Evolutionary conservation across 2,888 invertebrate genomes (phyloP), one percentile per base, ranked within the genome.

Genomic region (Bibio marci): DNA sequence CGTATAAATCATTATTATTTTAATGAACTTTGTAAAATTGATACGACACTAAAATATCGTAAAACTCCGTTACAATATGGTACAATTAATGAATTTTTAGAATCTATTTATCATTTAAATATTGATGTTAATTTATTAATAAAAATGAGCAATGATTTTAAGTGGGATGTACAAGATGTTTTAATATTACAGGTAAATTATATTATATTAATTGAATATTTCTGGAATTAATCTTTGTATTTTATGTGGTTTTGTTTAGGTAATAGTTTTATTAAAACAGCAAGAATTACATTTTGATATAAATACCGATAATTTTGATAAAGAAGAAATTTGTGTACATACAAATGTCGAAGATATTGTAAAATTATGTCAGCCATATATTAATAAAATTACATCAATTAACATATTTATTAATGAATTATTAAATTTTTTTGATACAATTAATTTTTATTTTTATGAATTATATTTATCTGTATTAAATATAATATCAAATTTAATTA

Each of bases 381-480:
- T 62, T n/a, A 53, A 52, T 44, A 55, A 57, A 45, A 56, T 62
- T 2, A 57, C 54, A 37, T 56, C 58, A 43, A 52, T 51, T 1
- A 54, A 57, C 30, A 42, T 56, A 2, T 48, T 62, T 4, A 50
- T 10, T 2, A 4, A 11, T 18, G 4, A 40, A 17, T 38, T 39
- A 30, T 19, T n/a, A 26, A 19, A 13, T 15, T 34, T 43, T 30
- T 27, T 39, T 6, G 18, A 37, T 11, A 38, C 32, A 17, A 41
- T 42, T 10, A 59, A 62, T 44, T 55, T 56, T 3, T 62, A 62
- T 43, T 62, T 62, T 41, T 62, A 62, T 45, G 62, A 62, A 42
- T 47, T 61, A 26, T 62, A 59, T 46, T 47, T 62, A 22, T 57
- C 55, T 42, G 53, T 62, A 10, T 54, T 62, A 28, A 56, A 61